A percentile compares a stretch with the other conserved stretches of the same genome.
Conservation (phyloP, 1,140 invertebrate genomes). For the Drosophila tsacasi region DNA sequence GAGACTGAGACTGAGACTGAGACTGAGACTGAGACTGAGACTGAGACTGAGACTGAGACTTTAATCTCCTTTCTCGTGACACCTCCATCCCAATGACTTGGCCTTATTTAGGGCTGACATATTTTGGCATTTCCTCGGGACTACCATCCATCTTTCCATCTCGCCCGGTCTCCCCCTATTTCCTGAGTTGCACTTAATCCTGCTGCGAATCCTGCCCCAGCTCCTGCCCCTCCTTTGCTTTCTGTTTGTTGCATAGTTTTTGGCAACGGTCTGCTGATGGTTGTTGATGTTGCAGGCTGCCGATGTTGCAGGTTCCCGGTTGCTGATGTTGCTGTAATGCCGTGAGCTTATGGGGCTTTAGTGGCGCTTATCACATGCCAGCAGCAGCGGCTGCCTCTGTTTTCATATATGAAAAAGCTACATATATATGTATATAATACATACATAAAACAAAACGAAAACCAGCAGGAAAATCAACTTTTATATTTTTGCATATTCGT, state of each 20-base stretch:
- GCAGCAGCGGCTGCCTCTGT: slow-evolving; percentile 40
- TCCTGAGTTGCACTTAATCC: slow-evolving; percentile 19
- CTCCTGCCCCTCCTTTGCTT: neutral
- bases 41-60: neutral
- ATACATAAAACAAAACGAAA: slow-evolving; percentile 10
- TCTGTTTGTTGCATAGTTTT: slow-evolving; percentile 51
- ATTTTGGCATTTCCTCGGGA: slow-evolving; percentile 26
- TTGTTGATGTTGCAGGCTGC: slow-evolving; percentile 26
- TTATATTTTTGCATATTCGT: slow-evolving; percentile 38
- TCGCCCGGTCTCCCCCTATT: neutral
- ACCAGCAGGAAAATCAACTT: slow-evolving; percentile 39
- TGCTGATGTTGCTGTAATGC: slow-evolving; percentile 64
- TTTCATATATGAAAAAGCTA: slow-evolving; percentile 38
- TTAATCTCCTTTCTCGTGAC: neutral
- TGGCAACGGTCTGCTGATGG: slow-evolving; percentile 16
- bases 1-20: neutral
- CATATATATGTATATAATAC: neutral
- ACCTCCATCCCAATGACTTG: slow-evolving; percentile 1
- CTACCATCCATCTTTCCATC: slow-evolving; percentile 5
- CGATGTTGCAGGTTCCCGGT: slow-evolving; percentile 32
- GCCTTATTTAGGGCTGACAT: slow-evolving; percentile 16
- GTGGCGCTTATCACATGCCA: slow-evolving; percentile 64
- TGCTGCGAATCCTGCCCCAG: slow-evolving; percentile 2
- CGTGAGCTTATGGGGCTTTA: slow-evolving; percentile 60
- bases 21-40: neutral